Percentiles rank a stretch among this genome's conserved stretches.
Evolutionary conservation across 2,113 vertebrate genomes (phyloP).

Genomic region (Amia ocellicauda): DNA sequence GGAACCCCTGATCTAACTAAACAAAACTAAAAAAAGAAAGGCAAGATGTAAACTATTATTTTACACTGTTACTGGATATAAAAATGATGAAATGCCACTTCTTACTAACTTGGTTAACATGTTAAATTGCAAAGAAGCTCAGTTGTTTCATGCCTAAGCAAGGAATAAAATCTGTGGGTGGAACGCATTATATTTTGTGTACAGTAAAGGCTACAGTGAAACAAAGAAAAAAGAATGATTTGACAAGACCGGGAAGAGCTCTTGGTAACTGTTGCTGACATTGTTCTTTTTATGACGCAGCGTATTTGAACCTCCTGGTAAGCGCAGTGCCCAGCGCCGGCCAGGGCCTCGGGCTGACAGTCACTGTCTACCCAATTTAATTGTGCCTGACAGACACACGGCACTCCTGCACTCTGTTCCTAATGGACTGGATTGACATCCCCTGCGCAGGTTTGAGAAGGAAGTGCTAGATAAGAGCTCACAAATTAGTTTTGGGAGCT

Average conservation of each 20-base stretch:
- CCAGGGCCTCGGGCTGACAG: conserved; percentile 37
- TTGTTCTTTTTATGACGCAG: conserved; percentile 28
- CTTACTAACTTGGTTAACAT: too few relatives aligned
- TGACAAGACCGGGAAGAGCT: background rate
- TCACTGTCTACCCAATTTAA: conserved; percentile 47
- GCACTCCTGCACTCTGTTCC: conserved; percentile 33
- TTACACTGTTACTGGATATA: too few relatives aligned
- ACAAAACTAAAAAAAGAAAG: too few relatives aligned
- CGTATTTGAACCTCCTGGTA: conserved; percentile 13
- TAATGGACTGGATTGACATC: conserved; percentile 49
- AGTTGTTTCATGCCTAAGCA: too few relatives aligned
- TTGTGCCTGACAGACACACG: conserved; percentile 43
- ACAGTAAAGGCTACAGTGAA: background rate
- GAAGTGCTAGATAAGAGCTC: conserved; percentile 22
- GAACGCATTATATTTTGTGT: background rate
- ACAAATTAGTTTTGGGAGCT: conserved; percentile 22
- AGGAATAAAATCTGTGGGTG: background rate
- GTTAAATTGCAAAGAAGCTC: too few relatives aligned
- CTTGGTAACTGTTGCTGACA: conserved; percentile 13
- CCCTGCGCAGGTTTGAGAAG: conserved; percentile 21
- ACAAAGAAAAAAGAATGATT: background rate
- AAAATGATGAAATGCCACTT: too few relatives aligned
- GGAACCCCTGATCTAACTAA: too few relatives aligned
- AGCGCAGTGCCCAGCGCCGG: conserved; percentile 24
- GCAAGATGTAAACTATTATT: too few relatives aligned